Percentiles rank a stretch among this genome's conserved stretches.
Evolutionary conservation across 2,888 invertebrate species (phyloP).

Genomic region (Nomada hirtipes): DNA sequence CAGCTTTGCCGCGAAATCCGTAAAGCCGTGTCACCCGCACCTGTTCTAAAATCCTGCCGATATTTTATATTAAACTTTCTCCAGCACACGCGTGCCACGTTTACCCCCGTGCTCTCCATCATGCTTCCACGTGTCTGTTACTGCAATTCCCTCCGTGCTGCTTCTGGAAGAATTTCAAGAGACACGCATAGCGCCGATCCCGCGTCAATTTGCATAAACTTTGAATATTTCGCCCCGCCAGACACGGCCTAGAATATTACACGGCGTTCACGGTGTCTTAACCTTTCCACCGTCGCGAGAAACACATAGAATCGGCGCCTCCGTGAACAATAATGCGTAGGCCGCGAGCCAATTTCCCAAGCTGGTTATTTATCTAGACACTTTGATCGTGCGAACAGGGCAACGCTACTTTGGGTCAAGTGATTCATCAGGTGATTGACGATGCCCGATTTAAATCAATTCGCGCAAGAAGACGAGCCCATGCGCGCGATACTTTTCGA

Average conservation of each 20-base stretch:
- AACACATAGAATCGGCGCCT: constrained; percentile 2
- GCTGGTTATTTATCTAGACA: neutral
- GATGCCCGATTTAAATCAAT: neutral
- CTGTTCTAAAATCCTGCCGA: constrained; percentile 72
- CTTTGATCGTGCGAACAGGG: constrained; percentile 45
- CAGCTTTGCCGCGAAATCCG: constrained; percentile 51
- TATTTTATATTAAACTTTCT: constrained; percentile 68
- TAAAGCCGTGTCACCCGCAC: constrained; percentile 69
- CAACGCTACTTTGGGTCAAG: constrained; percentile 10
- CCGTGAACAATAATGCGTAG: constrained; percentile 56
- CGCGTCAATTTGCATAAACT: constrained; percentile 73
- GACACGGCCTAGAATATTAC: constrained; percentile 45
- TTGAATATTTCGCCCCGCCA: constrained; percentile 62
- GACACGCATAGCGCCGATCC: constrained; percentile 63
- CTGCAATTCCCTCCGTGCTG: neutral
- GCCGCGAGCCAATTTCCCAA: constrained; percentile 33
- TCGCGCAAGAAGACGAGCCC: no score
- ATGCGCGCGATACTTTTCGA: no score
- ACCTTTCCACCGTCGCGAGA: constrained; percentile 39
- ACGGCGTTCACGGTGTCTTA: constrained; percentile 43
- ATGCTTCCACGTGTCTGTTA: neutral
- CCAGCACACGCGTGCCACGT: neutral
- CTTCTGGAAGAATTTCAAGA: constrained; percentile 59
- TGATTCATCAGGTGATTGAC: neutral
- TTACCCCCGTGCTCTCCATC: constrained; percentile 21